These are phyloP conservation scores for Cistogaster globosa DNA, from an alignment of 2,888 invertebrate species.

Conservation along the genomic window DNA sequence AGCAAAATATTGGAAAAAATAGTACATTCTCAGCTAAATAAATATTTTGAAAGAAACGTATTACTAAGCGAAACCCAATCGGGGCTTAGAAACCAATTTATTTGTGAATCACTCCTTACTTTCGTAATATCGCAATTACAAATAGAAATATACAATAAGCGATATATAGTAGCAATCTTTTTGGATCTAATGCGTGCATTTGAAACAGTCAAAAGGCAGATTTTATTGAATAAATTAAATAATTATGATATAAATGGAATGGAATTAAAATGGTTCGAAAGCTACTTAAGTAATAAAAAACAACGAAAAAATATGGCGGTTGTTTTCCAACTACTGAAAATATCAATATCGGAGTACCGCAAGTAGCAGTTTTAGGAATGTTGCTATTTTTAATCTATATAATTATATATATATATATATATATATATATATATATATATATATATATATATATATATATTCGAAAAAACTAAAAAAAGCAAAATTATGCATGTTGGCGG, in stretches of 20 bases:
- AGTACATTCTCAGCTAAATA: too few species aligned
- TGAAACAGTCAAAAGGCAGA: too few species aligned
- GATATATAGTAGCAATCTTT: too few species aligned
- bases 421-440: too few species aligned
- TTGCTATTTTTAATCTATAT: conserved; percentile 4
- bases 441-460: too few species aligned
- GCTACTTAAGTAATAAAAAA: neutral
- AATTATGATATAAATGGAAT: neutral
- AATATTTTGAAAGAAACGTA: too few species aligned
- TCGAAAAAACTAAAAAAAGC: conserved; percentile 1
- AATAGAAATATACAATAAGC: neutral
- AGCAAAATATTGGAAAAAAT: neutral
- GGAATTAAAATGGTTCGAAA: conserved; percentile 1
- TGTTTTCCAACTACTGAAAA: neutral
- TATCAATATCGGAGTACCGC: neutral
- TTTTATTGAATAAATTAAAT: conserved; percentile 9
- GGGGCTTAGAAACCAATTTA: too few species aligned
- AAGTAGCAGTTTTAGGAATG: conserved; percentile 3
- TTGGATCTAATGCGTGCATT: too few species aligned
- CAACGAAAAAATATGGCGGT: conserved; percentile 6
- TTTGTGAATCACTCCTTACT: conserved; percentile 1
- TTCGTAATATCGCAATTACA: conserved; percentile 1
- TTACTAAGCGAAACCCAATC: too few species aligned
- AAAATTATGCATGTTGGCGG: neutral
- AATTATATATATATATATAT: too few species aligned